A percentile compares a stretch with the other conserved stretches of the same genome.
These are phyloP conservation scores for Acrocephalus kingi DNA, from an alignment of 2,113 vertebrate species.

Conservation along the genomic window DNA sequence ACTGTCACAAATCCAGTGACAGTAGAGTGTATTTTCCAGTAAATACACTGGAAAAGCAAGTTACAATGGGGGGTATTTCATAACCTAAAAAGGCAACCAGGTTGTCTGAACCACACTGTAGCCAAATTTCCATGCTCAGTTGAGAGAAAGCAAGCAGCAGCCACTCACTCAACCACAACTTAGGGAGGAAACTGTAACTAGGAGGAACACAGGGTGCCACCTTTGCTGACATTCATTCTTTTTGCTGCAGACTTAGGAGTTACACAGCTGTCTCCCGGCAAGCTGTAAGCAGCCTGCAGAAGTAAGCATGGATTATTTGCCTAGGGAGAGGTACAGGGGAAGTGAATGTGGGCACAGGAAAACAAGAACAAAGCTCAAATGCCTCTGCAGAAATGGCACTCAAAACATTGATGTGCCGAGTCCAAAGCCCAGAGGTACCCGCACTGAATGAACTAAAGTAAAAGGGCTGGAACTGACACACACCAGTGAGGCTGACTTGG, in stretches of 20 bases:
- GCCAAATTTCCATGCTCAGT: background rate
- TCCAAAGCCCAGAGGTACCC: background rate
- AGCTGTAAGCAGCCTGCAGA: background rate
- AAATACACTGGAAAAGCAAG: constrained; percentile 7
- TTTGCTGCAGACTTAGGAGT: background rate
- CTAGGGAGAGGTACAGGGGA: background rate
- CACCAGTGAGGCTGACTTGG: background rate
- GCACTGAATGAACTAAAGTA: background rate
- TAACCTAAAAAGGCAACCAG: background rate
- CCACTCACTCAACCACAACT: background rate
- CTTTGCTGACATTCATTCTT: background rate
- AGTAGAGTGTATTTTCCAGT: background rate
- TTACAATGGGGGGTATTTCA: background rate
- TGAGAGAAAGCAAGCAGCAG: background rate
- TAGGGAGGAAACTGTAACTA: background rate
- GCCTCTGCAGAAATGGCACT: constrained; percentile 6
- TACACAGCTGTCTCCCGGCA: background rate
- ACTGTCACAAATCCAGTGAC: background rate
- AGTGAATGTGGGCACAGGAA: background rate
- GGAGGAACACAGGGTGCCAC: background rate
- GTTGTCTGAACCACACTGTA: background rate
- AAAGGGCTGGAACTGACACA: background rate
- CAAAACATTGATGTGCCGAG: background rate
- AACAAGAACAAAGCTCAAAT: background rate
- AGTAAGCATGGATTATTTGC: background rate